These are phyloP conservation scores for Nineta flava DNA, from an alignment of 2,888 invertebrate genomes.

Conservation along the genomic window DNA sequence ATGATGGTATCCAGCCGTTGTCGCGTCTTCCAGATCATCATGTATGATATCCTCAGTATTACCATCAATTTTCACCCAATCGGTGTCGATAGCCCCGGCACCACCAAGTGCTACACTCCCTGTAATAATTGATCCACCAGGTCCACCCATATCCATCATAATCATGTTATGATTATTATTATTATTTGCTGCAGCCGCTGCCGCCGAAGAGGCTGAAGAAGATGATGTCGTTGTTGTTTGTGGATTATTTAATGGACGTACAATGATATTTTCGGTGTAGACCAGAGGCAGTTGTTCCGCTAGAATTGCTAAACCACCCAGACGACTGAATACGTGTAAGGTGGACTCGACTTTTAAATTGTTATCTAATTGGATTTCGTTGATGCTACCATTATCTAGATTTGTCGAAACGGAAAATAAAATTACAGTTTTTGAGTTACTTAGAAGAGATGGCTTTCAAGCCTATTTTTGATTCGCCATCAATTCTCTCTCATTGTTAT, in stretches of 20 bases:
- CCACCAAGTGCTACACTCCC: background rate
- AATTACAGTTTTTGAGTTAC: background rate
- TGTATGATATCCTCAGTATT: constrained; percentile 37
- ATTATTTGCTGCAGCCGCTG: too few species aligned
- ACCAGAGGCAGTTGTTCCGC: constrained; percentile 80
- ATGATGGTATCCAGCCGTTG: too few species aligned
- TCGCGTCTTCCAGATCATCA: constrained; percentile 39
- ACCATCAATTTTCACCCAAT: constrained; percentile 48
- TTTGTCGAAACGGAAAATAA: background rate
- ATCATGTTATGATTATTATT: too few species aligned
- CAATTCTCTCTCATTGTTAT: too few species aligned
- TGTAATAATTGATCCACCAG: too few species aligned
- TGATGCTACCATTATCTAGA: constrained; percentile 12
- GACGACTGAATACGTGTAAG: constrained; percentile 72
- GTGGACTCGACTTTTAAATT: constrained; percentile 32
- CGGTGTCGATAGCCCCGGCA: constrained; percentile 32
- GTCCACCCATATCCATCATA: too few species aligned
- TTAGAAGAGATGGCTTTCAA: too few species aligned
- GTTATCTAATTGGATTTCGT: constrained; percentile 15
- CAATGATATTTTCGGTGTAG: constrained; percentile 51
- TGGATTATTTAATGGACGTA: constrained; percentile 30
- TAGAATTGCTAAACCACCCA: constrained; percentile 75
- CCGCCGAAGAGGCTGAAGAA: background rate
- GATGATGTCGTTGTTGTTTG: constrained; percentile 14
- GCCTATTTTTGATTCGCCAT: too few species aligned